Base-by-base conservation (phyloP, 2,888 invertebrate genomes). In the Stenurella melanura region DNA sequence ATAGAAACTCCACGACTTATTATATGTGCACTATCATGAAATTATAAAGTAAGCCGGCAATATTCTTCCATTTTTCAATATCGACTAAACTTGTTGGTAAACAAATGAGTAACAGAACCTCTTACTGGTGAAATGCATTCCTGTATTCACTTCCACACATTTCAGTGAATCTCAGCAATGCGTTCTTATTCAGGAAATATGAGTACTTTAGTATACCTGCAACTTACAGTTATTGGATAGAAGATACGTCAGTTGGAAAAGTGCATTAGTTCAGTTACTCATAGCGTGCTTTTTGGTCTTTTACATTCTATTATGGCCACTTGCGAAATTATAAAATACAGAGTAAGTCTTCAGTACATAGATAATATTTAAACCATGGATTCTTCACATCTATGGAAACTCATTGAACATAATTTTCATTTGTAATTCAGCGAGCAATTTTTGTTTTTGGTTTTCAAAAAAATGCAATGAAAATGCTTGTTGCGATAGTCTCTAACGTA, bases 181-280 rank as follows among this genome's bases (percentile, higher is more conserved):
- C 18, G 68, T 4, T 56, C 17, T 71, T 60, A 71, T 60, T 38
- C 60, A 71, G 42, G 12, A 38, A 38, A 60, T 42, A 60, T 71
- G 21, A 61, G 71, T 50, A 50, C 61, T 60, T 60, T 57, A 30
- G 19, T 71, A 42, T 58, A 71, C 50, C 18, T 42, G 17, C 26
- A 19, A 60, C 42, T 60, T 30, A 21, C 19, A 42, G 71, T 38
- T 71, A 68, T 68, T 68, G 54, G 68, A 56, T n/a, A 50, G 69
- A 4, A 19, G 69, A 56, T 56, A 30, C 19, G 11, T 21, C 19
- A 38, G 42, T 42, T 58, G 60, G 42, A 60, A 71, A 60, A 42
- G 60, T 71, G 71, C 42, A 71, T 71, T 60, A 71, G 60, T 60
- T 71, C 19, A 26, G 18, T 58, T 18, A 19, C 18, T 58, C 21